phyloP scores from a whole-genome alignment of 92 coral and sea anemone genomes.

The Zoanthus sansibaricus region DNA sequence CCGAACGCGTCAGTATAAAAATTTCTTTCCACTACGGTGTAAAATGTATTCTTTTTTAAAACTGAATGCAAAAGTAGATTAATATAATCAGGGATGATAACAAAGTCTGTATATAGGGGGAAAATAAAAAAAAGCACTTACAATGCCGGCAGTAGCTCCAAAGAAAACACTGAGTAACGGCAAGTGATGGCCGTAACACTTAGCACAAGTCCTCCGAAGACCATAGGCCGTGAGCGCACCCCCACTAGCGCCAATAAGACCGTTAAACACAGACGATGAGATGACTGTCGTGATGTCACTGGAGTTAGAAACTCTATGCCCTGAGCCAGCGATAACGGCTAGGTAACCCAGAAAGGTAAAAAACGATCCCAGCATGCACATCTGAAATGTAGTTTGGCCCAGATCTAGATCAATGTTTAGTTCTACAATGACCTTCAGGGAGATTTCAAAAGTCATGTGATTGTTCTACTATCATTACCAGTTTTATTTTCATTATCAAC shows the following conservation, averaged over 20 bases:
- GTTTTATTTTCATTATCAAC: too few species aligned
- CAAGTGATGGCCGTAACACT: conserved; percentile 61
- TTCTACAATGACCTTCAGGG: too few species aligned
- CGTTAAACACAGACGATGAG: conserved; percentile 36
- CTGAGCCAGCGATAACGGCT: conserved; percentile 54
- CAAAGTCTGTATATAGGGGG: background rate
- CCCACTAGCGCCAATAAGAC: conserved; percentile 49
- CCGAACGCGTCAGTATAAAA: too few species aligned
- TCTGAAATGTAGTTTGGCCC: background rate
- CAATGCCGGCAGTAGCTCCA: conserved; percentile 57
- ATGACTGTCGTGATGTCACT: conserved; percentile 23
- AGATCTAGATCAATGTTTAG: background rate
- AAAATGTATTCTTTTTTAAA: too few species aligned
- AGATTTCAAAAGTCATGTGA: too few species aligned
- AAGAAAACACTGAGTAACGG: conserved; percentile 48
- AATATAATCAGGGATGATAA: too few species aligned
- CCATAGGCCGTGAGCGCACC: conserved; percentile 57
- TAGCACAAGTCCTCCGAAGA: conserved; percentile 54
- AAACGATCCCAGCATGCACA: conserved; percentile 58
- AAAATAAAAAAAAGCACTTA: conserved; percentile 19
- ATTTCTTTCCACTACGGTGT: too few species aligned
- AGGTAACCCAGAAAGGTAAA: conserved; percentile 54
- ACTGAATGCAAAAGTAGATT: too few species aligned
- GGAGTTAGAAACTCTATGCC: conserved; percentile 26
- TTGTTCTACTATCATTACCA: too few species aligned